Percentiles rank a stretch among this genome's conserved stretches.
Evolutionary conservation across 2,888 invertebrate genomes (phyloP).

Genomic region (Cylloceria caligata): DNA sequence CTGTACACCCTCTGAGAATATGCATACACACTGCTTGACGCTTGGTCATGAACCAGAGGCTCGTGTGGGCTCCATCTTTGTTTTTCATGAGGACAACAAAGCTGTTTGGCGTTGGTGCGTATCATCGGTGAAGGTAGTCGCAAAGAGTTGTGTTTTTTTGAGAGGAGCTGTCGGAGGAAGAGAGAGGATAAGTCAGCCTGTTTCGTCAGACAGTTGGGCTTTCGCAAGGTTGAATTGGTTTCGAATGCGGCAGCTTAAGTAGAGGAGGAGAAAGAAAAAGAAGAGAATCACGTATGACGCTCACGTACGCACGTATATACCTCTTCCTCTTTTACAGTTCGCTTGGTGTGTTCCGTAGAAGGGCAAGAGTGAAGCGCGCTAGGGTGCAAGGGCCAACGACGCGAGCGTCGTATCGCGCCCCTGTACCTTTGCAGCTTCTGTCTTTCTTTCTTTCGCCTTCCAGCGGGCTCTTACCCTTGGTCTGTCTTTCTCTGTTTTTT

Average conservation of each 20-base stretch:
- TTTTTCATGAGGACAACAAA: conserved; percentile 22
- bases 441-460: conserved; percentile 66
- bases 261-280: conserved; percentile 7
- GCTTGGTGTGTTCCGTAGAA: conserved; percentile 28
- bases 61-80: not conserved
- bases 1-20: conserved; percentile 35
- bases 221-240: conserved; percentile 24
- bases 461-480: conserved; percentile 68
- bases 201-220: conserved; percentile 46
- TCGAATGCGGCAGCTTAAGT: conserved; percentile 32
- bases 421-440: conserved; percentile 47
- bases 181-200: conserved; percentile 14
- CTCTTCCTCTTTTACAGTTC: conserved; percentile 33
- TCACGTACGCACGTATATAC: conserved; percentile 53
- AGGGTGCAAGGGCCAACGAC: conserved; percentile 71
- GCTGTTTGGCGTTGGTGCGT: conserved; percentile 6
- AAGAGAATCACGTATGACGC: conserved; percentile 45
- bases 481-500: not conserved
- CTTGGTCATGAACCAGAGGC: conserved; percentile 7
- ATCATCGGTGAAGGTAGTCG: conserved; percentile 19
- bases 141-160: conserved; percentile 1
- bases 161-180: not conserved
- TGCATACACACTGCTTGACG: not conserved
- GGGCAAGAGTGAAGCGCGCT: conserved; percentile 54
- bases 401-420: conserved; percentile 49